A percentile compares a stretch with the other conserved stretches of the same genome.
These are phyloP conservation scores for Incurvaria masculella DNA, from an alignment of 2,888 invertebrate species.

Conservation along the genomic window DNA sequence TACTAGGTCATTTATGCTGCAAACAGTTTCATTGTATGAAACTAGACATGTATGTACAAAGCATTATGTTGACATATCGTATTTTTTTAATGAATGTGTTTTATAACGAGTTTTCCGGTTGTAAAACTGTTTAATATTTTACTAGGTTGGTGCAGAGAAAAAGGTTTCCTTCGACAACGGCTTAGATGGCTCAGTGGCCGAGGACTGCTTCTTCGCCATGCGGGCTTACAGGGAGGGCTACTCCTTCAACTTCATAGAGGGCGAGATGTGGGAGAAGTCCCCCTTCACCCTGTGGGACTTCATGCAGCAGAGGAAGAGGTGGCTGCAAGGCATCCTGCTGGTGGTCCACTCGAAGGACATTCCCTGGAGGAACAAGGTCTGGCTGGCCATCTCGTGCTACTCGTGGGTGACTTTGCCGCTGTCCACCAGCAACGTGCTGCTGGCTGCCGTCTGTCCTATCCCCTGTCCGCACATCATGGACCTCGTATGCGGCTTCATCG, in stretches of 20 bases:
- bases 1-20: background rate
- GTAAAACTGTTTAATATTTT: constrained; percentile 18
- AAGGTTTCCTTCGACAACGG: constrained; percentile 95
- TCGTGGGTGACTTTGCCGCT: constrained; percentile 96
- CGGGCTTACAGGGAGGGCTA: constrained; percentile 88
- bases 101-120: constrained; percentile 4
- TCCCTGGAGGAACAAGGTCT: constrained; percentile 72
- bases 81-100: background rate
- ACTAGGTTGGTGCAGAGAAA: constrained; percentile 84
- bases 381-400: constrained; percentile 86
- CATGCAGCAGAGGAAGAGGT: constrained; percentile 92
- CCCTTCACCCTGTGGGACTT: constrained; percentile 95
- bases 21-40: constrained; percentile 1
- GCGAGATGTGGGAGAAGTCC: constrained; percentile 99
- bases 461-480: constrained; percentile 82
- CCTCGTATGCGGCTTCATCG: constrained; percentile 85
- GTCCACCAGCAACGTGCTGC: constrained; percentile 83
- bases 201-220: constrained; percentile 98
- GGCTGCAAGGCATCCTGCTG: constrained; percentile 89
- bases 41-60: background rate
- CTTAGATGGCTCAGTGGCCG: constrained; percentile 94
- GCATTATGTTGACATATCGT: background rate
- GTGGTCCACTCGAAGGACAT: constrained; percentile 86
- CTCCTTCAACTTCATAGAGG: constrained; percentile 93
- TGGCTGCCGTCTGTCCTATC: constrained; percentile 84